Base-by-base conservation (phyloP, 2,888 invertebrate genomes). In the Agrochola lota region DNA sequence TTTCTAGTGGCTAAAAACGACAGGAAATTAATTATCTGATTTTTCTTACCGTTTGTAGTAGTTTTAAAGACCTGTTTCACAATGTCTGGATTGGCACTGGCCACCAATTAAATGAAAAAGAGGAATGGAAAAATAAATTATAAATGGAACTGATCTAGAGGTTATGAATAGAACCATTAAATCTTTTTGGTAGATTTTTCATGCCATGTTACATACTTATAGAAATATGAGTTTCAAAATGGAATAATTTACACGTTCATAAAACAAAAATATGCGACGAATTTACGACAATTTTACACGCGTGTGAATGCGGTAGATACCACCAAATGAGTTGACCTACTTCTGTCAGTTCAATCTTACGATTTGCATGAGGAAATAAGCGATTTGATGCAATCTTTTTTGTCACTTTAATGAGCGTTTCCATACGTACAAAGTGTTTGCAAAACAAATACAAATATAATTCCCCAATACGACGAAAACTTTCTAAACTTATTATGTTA, bases 241-340 rank as follows among this genome's bases (percentile, higher is more conserved):
- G 30, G 26, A 68, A 84, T 78, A 62, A 68, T 78, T 71, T 63
- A 66, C 52, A 80, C 52, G 35, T 66, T 20, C 59, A 30, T 73
- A 62, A 67, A 64, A 59, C 26, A 59, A 64, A 71, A 78, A 71
- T 59, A 59, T n/a, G 35, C 15, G 30, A 62, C 26, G 40, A 52
- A 71, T 71, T 84, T 71, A 81, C 68, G 67, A 55, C 57, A 5
- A 63, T 74, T 80, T 63, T 62, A 71, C 70, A 70, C 26, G 12
- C 52, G 20, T 71, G 64, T 55, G 20, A 46, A 17, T 35, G 30
- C 23, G 49, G 57, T 17, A 69, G 40, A 52, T 35, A 77, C 62
- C 55, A 30, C 15, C 60, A 68, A 84, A 83, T 71, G 35, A 69
- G 74, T 62, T 74, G 77, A 74, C 86, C 83, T 85, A 82, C 26